Conservation (phyloP, 2,113 vertebrate species). For the Setophaga kirtlandii region DNA sequence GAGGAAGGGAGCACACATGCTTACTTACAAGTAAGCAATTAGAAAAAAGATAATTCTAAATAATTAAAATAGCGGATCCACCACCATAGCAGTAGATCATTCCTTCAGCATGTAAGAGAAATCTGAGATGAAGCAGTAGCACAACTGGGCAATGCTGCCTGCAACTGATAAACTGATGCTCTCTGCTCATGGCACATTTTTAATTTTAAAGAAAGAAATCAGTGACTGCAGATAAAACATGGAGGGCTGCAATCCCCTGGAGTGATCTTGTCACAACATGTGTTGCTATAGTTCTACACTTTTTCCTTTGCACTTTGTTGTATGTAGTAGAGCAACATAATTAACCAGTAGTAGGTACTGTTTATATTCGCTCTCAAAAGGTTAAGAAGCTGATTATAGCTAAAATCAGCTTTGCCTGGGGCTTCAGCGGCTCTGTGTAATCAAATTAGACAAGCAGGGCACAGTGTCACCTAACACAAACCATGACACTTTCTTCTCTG, state of each 20-base stretch:
- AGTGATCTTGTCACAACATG: conserved; percentile 71
- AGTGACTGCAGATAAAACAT: neutral
- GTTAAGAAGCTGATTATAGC: conserved; percentile 86
- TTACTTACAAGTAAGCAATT: neutral
- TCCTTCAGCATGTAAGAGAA: neutral
- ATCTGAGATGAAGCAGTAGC: neutral
- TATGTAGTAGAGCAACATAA: conserved; percentile 66
- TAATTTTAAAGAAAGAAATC: conserved; percentile 32
- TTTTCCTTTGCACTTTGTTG: conserved; percentile 76
- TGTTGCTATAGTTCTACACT: conserved; percentile 56
- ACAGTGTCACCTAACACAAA: conserved; percentile 81
- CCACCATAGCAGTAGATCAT: fast-evolving
- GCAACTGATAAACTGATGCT: neutral
- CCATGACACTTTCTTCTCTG: conserved; percentile 76
- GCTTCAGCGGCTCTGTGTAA: conserved; percentile 79
- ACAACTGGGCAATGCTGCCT: neutral
- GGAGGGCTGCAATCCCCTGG: conserved; percentile 37
- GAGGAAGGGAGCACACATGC: neutral
- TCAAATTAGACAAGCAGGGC: conserved; percentile 85
- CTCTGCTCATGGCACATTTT: neutral
- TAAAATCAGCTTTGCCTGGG: conserved; percentile 83
- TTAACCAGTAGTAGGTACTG: conserved; percentile 79
- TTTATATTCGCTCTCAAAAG: conserved; percentile 84
- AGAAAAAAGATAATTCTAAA: neutral
- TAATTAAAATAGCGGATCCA: neutral